Percentiles rank a stretch among this genome's conserved stretches.
phyloP scores from a whole-genome alignment of 1,140 invertebrate species.

The Cataglyphis hispanica region DNA sequence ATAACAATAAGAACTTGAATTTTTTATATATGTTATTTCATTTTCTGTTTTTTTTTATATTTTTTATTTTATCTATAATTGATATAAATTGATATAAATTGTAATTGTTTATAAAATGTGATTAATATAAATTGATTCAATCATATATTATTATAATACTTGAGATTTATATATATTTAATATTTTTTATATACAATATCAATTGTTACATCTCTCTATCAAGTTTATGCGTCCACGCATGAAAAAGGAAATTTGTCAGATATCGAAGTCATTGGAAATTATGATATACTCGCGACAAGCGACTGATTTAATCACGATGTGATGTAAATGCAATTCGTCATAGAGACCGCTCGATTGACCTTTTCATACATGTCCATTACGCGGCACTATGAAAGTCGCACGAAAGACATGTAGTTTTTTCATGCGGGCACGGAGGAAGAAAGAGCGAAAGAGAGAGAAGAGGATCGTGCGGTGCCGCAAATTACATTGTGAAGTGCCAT shows the following conservation, averaged over 20 bases:
- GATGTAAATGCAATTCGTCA: constrained; percentile 24
- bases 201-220: too few species aligned
- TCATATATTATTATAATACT: too few species aligned
- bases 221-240: too few species aligned
- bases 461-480: constrained; percentile 64
- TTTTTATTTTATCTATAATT: too few species aligned
- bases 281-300: not conserved
- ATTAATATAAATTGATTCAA: too few species aligned
- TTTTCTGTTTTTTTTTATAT: too few species aligned
- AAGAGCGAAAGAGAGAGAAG: constrained; percentile 47
- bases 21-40: not conserved
- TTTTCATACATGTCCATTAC: constrained; percentile 34
- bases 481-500: constrained; percentile 80
- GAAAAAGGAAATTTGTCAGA: too few species aligned
- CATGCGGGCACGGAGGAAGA: not conserved
- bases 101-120: too few species aligned
- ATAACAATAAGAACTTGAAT: not conserved
- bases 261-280: not conserved
- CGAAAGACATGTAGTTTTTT: constrained; percentile 47
- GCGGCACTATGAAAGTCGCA: not conserved
- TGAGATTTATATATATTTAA: too few species aligned
- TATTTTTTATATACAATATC: too few species aligned
- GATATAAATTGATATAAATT: too few species aligned
- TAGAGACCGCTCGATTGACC: constrained; percentile 4
- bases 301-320: constrained; percentile 2